Evolutionary conservation across 2,888 invertebrate genomes (phyloP).

Genomic region (Anthrax anthrax): DNA sequence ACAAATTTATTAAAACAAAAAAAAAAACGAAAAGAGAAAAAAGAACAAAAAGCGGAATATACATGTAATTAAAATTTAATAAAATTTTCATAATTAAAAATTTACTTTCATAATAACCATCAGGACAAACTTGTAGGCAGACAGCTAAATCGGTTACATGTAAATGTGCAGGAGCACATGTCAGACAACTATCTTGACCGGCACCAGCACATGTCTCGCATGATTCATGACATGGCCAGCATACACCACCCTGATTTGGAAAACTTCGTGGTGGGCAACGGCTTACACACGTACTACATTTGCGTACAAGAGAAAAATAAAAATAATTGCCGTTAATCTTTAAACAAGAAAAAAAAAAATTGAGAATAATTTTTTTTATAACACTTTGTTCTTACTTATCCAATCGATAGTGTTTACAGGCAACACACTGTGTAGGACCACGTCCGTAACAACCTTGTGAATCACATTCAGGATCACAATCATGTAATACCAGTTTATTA

Average conservation of each 20-base stretch:
- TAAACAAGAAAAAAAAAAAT: background rate
- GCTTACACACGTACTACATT: constrained; percentile 63
- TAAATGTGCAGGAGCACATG: constrained; percentile 71
- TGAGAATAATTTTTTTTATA: background rate
- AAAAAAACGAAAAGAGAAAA: background rate
- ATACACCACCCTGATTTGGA: constrained; percentile 63
- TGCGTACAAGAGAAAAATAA: constrained; percentile 3
- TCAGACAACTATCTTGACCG: constrained; percentile 71
- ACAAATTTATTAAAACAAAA: background rate
- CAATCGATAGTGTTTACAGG: constrained; percentile 64
- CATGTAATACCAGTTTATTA: constrained; percentile 47
- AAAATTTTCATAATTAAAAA: too few species aligned
- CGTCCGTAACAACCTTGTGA: constrained; percentile 73
- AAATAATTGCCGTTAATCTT: background rate
- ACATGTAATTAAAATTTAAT: too few species aligned
- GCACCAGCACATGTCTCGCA: constrained; percentile 82
- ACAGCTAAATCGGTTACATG: constrained; percentile 72
- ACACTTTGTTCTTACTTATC: constrained; percentile 50
- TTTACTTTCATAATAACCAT: constrained; percentile 74
- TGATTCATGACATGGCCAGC: constrained; percentile 78
- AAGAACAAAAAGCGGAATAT: too few species aligned
- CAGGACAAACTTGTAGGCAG: constrained; percentile 77
- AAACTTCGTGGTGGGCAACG: constrained; percentile 74
- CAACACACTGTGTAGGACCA: constrained; percentile 70
- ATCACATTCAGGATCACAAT: constrained; percentile 76